phyloP scores from a whole-genome alignment of 1,140 invertebrate genomes.

The Trichonephila inaurata region DNA sequence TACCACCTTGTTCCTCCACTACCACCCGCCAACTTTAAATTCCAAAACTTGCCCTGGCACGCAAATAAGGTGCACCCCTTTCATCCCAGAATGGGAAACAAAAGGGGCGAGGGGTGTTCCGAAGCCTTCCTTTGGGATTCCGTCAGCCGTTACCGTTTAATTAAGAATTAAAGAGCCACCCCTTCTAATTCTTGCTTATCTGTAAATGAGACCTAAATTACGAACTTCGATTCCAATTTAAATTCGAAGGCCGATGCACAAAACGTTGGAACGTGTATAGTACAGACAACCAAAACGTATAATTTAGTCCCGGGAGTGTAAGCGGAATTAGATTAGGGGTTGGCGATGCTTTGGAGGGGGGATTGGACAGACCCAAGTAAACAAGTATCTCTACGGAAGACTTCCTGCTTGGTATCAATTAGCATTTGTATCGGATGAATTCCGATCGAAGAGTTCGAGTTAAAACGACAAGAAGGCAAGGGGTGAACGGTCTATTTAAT shows the following conservation, averaged over 20 bases:
- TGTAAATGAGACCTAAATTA: constrained; percentile 50
- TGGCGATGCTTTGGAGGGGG: neutral
- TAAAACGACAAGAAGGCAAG: neutral
- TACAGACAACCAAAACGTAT: constrained; percentile 29
- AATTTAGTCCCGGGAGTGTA: constrained; percentile 6
- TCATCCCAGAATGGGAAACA: neutral
- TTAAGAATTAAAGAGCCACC: constrained; percentile 64
- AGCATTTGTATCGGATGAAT: constrained; percentile 15
- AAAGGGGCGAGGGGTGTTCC: neutral
- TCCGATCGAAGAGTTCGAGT: neutral
- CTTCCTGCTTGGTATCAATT: neutral
- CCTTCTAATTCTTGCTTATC: constrained; percentile 59
- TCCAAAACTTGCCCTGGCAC: constrained; percentile 15
- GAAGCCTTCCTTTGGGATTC: neutral
- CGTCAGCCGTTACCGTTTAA: constrained; percentile 41
- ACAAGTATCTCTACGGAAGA: neutral
- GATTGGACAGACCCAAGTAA: neutral
- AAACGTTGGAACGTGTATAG: constrained; percentile 17
- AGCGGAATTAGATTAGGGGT: constrained; percentile 20
- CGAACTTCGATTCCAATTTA: constrained; percentile 52
- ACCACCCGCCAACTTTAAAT: neutral
- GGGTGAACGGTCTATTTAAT: neutral
- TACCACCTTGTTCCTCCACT: neutral
- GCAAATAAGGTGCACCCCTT: constrained; percentile 14
- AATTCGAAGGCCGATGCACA: neutral